A percentile compares a stretch with the other conserved stretches of the same genome.
Evolutionary conservation across 2,113 vertebrate species (phyloP).

Genomic region (Leucoraja erinaceus): DNA sequence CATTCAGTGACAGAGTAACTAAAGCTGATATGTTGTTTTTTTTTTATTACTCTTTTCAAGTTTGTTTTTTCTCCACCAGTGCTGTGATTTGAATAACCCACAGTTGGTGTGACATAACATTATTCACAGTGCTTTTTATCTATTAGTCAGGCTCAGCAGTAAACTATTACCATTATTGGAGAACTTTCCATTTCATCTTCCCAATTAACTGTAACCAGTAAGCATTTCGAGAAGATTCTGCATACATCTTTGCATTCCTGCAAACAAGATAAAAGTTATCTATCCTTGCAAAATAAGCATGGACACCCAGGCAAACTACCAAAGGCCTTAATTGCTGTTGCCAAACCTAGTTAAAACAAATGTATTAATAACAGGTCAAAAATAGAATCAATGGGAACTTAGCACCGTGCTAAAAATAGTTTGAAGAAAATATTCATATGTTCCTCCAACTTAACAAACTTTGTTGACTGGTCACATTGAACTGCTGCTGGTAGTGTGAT

Average conservation of each 20-base stretch:
- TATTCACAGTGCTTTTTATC: not conserved
- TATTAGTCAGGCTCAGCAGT: not conserved
- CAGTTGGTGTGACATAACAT: not conserved
- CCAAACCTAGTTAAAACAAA: not conserved
- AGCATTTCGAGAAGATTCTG: not conserved
- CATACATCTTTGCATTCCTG: not conserved
- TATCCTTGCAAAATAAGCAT: not conserved
- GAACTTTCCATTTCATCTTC: not conserved
- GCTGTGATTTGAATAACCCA: not conserved
- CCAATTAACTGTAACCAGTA: not conserved
- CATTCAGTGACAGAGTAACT: not conserved
- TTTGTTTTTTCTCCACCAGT: not conserved
- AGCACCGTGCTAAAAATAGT: not conserved
- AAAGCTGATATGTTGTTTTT: not conserved
- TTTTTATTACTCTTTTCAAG: not conserved
- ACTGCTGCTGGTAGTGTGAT: too few species aligned
- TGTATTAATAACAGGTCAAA: not conserved
- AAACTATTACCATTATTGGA: not conserved
- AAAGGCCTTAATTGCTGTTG: not conserved
- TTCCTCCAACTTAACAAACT: not conserved
- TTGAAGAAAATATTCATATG: not conserved
- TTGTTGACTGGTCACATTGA: constrained; percentile 4
- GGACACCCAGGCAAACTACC: not conserved
- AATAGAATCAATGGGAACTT: not conserved
- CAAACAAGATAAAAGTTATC: not conserved